phyloP scores from a whole-genome alignment of 2,113 vertebrate species.

The Tachysurus fulvidraco region DNA sequence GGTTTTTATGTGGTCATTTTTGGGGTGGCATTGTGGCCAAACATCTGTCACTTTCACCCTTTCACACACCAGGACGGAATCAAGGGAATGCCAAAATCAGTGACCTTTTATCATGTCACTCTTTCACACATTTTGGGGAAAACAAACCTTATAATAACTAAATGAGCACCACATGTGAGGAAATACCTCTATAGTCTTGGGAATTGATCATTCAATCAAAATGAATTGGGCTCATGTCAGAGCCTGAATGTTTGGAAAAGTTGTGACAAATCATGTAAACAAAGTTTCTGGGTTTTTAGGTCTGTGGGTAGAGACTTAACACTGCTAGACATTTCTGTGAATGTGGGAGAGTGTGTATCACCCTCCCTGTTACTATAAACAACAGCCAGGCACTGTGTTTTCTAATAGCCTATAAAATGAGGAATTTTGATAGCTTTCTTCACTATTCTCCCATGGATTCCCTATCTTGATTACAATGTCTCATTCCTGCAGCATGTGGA shows the following conservation, averaged over 20 bases:
- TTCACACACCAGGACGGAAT: slow-evolving; percentile 66
- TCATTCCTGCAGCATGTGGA: background rate
- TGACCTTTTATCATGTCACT: slow-evolving; percentile 59
- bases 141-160: slow-evolving; percentile 13
- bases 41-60: slow-evolving; percentile 67
- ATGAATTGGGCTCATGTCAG: slow-evolving; percentile 10
- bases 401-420: slow-evolving; percentile 21
- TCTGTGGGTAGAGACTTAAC: background rate
- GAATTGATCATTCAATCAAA: slow-evolving; percentile 46
- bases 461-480: background rate
- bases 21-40: slow-evolving; percentile 63
- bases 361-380: slow-evolving; percentile 12
- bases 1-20: slow-evolving; percentile 61
- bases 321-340: background rate
- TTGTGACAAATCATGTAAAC: slow-evolving; percentile 25
- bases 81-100: slow-evolving; percentile 49
- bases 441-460: slow-evolving; percentile 9
- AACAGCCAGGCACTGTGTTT: slow-evolving; percentile 22
- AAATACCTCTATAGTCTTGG: slow-evolving; percentile 63
- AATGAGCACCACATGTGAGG: slow-evolving; percentile 75
- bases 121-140: slow-evolving; percentile 62
- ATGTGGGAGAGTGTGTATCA: slow-evolving; percentile 2
- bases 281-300: slow-evolving; percentile 17
- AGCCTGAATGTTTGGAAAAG: slow-evolving; percentile 22
- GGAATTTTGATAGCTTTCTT: slow-evolving; percentile 18